Evolutionary conservation across 1,140 invertebrate genomes (phyloP).

Genomic region (Anagrus nilaparvatae): DNA sequence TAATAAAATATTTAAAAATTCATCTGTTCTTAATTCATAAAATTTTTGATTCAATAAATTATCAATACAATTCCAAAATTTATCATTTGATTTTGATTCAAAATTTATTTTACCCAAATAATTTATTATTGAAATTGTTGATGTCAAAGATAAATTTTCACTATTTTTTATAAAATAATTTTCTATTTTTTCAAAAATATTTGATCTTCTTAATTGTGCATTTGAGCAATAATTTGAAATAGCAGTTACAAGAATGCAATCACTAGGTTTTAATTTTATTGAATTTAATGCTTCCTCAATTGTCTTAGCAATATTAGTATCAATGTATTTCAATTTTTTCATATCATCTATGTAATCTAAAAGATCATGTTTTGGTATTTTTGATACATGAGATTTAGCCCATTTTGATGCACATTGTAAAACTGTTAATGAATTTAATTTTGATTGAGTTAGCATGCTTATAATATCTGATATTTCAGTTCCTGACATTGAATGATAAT

Average conservation of each 20-base stretch:
- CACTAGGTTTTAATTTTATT: constrained; percentile 41
- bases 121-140: constrained; percentile 49
- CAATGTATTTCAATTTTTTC: constrained; percentile 41
- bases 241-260: constrained; percentile 46
- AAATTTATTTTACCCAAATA: constrained; percentile 55
- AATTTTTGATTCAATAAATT: constrained; percentile 48
- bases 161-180: constrained; percentile 48
- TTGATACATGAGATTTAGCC: constrained; percentile 39
- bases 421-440: constrained; percentile 38
- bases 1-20: constrained; percentile 51
- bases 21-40: constrained; percentile 47
- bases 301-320: constrained; percentile 39
- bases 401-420: constrained; percentile 47
- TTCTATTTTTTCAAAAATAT: constrained; percentile 48
- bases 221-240: constrained; percentile 54
- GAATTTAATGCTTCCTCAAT: constrained; percentile 49
- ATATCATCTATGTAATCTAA: constrained; percentile 50
- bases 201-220: constrained; percentile 46
- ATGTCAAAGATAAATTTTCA: constrained; percentile 40
- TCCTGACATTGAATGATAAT: constrained; percentile 49
- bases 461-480: constrained; percentile 49
- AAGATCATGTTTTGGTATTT: constrained; percentile 41
- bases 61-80: constrained; percentile 54
- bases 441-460: constrained; percentile 16
- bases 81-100: constrained; percentile 39